A percentile compares a stretch with the other conserved stretches of the same genome.
Evolutionary conservation across 2,888 invertebrate species (phyloP).

Genomic region (Mythimna impura): DNA sequence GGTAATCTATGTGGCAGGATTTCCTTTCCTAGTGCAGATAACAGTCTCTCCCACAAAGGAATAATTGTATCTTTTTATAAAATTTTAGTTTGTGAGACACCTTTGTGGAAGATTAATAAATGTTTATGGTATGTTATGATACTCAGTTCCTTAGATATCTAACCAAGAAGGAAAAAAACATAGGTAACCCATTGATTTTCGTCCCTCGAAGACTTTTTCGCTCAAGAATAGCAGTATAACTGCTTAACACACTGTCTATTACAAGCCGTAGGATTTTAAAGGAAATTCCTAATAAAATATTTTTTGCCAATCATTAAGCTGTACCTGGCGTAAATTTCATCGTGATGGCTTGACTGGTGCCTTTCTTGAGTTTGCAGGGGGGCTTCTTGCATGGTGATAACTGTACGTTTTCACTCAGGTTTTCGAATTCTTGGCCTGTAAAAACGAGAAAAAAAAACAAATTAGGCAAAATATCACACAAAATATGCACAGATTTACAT

Average conservation of each 20-base stretch:
- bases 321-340: constrained; percentile 91
- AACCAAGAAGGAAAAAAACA: background rate
- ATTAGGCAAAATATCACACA: background rate
- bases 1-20: too few relatives aligned
- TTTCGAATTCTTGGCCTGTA: constrained; percentile 81
- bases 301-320: too few relatives aligned
- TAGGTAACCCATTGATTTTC: background rate
- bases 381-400: constrained; percentile 91
- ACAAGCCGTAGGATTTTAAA: background rate
- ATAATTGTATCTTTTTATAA: too few relatives aligned
- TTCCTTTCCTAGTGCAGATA: too few relatives aligned
- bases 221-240: background rate
- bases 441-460: constrained; percentile 61
- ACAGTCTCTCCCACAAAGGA: too few relatives aligned
- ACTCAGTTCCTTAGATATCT: too few relatives aligned
- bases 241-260: background rate
- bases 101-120: too few relatives aligned
- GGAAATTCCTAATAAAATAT: background rate
- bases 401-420: constrained; percentile 85
- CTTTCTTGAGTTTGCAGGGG: constrained; percentile 92
- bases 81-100: too few relatives aligned
- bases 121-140: too few relatives aligned
- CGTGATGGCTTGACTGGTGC: constrained; percentile 88
- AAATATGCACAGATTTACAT: background rate
- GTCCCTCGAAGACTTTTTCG: background rate